Percentiles rank a stretch among this genome's conserved stretches.
Evolutionary conservation across 2,113 vertebrate genomes (phyloP).

Genomic region (Caranx melampygus): DNA sequence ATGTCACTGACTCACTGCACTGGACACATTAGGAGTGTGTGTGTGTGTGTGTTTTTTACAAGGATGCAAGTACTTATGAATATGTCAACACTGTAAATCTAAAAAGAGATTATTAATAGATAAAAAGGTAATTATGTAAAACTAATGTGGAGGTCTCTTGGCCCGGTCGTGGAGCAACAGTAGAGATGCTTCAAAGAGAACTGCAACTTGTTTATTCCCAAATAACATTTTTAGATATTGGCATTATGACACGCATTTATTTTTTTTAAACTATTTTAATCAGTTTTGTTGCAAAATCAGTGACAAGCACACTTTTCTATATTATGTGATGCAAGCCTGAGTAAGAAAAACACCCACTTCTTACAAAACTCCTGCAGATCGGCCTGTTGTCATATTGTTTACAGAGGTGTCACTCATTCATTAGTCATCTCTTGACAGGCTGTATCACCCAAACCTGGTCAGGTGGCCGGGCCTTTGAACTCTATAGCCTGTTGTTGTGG

Average conservation of each 20-base stretch:
- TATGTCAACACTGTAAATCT: conserved; percentile 69
- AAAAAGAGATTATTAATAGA: conserved; percentile 52
- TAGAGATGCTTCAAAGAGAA: conserved; percentile 2
- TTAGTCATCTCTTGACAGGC: conserved; percentile 70
- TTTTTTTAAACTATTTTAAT: background rate
- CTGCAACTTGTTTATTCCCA: background rate
- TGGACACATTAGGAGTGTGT: conserved; percentile 28
- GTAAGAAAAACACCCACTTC: background rate
- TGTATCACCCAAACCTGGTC: conserved; percentile 51
- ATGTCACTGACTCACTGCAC: conserved; percentile 43
- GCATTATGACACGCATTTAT: background rate
- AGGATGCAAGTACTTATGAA: conserved; percentile 63
- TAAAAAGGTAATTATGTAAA: conserved; percentile 40
- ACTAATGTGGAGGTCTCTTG: conserved; percentile 11
- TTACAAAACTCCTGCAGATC: conserved; percentile 24
- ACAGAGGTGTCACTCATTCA: conserved; percentile 60
- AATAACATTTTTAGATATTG: background rate
- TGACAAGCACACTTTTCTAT: background rate
- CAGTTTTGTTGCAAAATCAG: background rate
- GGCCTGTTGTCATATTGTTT: conserved; percentile 59
- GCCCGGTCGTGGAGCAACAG: conserved; percentile 17
- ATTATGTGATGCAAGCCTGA: background rate
- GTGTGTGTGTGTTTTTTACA: conserved; percentile 30
- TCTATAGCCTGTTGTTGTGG: conserved; percentile 52
- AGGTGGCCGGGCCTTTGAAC: conserved; percentile 63